phyloP scores from a whole-genome alignment of 1,140 invertebrate species.

The Olivierus martensii region DNA sequence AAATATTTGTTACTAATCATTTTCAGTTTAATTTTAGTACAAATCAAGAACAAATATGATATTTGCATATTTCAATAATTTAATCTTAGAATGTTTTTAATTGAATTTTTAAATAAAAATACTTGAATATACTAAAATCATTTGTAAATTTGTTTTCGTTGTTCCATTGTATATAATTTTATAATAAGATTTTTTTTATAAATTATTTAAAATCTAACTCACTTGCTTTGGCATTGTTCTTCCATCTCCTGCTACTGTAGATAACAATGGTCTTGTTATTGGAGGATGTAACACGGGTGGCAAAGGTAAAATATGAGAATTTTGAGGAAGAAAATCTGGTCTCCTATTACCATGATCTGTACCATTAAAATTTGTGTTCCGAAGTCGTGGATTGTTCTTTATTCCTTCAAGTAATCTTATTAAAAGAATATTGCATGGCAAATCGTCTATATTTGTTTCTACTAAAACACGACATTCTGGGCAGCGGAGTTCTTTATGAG shows the following conservation, averaged over 20 bases:
- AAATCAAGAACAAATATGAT: no score
- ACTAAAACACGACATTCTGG: slow-evolving; percentile 85
- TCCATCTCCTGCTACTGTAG: background rate
- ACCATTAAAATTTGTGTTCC: background rate
- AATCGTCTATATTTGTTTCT: slow-evolving; percentile 61
- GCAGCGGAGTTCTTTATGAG: slow-evolving; percentile 70
- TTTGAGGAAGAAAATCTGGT: no score
- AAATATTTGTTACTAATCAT: no score
- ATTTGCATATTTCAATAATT: no score
- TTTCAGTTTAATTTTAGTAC: no score
- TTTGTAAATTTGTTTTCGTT: no score
- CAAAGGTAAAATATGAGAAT: background rate
- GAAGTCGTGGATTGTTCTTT: background rate
- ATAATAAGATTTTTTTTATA: no score
- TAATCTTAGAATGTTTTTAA: no score
- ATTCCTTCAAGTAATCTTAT: slow-evolving; percentile 77
- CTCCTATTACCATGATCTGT: no score
- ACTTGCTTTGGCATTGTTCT: background rate
- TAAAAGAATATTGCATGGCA: slow-evolving; percentile 82
- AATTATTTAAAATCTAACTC: background rate
- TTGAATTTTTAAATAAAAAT: no score
- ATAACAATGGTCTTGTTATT: background rate
- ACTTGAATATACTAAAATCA: no score
- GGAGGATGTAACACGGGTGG: background rate
- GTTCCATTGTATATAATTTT: no score